Conservation (phyloP, 2,888 invertebrate genomes). For the Drosophila kuntzei region DNA sequence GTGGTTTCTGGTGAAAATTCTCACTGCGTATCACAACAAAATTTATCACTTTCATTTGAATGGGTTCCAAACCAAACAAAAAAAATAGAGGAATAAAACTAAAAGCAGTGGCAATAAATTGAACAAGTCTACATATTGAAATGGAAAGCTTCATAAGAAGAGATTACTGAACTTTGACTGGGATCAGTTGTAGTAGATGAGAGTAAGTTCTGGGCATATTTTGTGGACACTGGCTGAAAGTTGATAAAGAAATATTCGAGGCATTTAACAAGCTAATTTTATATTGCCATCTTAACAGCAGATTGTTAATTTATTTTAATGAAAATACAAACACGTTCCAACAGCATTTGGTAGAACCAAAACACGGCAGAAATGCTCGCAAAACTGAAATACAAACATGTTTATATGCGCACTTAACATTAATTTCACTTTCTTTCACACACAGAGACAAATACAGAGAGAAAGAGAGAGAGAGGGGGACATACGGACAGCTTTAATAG, state of each 20-base stretch:
- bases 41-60: slow-evolving; percentile 76
- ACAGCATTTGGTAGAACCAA: slow-evolving; percentile 36
- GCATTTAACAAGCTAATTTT: slow-evolving; percentile 16
- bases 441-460: slow-evolving; percentile 36
- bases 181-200: not conserved
- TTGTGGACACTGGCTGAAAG: slow-evolving; percentile 9
- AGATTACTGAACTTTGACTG: slow-evolving; percentile 11
- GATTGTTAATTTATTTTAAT: slow-evolving; percentile 62
- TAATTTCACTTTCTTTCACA: slow-evolving; percentile 78
- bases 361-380: slow-evolving; percentile 27
- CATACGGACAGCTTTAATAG: slow-evolving; percentile 18
- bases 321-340: slow-evolving; percentile 56
- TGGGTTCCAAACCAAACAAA: slow-evolving; percentile 58
- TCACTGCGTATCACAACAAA: slow-evolving; percentile 56
- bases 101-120: slow-evolving; percentile 46
- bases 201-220: slow-evolving; percentile 3
- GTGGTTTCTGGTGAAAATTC: slow-evolving; percentile 65
- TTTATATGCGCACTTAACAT: slow-evolving; percentile 69
- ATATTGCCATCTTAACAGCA: slow-evolving; percentile 34
- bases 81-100: slow-evolving; percentile 12
- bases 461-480: slow-evolving; percentile 2
- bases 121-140: slow-evolving; percentile 33
- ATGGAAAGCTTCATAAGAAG: slow-evolving; percentile 29
- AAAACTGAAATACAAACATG: slow-evolving; percentile 46
- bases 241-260: slow-evolving; percentile 3